A percentile compares a stretch with the other conserved stretches of the same genome.
phyloP scores from a whole-genome alignment of 2,888 invertebrate species.

The Sepioteuthis lessoniana region DNA sequence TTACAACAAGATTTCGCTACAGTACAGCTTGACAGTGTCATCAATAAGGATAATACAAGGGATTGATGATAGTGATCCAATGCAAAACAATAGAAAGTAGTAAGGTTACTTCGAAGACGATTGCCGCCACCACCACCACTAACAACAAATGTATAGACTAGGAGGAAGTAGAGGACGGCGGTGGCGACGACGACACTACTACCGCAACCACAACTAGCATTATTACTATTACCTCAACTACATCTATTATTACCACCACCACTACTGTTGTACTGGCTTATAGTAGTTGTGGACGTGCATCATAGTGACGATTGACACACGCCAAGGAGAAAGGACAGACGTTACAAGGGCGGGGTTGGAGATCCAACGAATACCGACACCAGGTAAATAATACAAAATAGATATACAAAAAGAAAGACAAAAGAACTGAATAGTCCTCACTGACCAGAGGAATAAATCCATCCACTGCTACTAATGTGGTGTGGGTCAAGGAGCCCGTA shows the following conservation, averaged over 20 bases:
- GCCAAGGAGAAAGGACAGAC: conserved; percentile 13
- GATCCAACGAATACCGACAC: not conserved
- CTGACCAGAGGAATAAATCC: not conserved
- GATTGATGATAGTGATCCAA: not conserved
- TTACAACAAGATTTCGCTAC: not conserved
- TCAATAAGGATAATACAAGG: not conserved
- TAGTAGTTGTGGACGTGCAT: conserved; percentile 12
- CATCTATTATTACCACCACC: not conserved
- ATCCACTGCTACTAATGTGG: conserved; percentile 23
- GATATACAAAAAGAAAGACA: not conserved
- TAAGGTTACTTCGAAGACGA: not conserved
- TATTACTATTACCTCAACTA: conserved; percentile 33
- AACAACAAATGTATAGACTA: not conserved
- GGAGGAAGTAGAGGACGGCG: not conserved
- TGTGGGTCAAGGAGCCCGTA: not conserved
- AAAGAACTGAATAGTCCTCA: not conserved
- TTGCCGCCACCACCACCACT: not conserved
- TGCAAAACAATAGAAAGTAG: not conserved
- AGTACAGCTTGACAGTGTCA: not conserved
- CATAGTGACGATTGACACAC: conserved; percentile 33
- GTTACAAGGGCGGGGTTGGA: conserved; percentile 33
- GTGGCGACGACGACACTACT: not conserved
- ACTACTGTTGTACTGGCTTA: not conserved
- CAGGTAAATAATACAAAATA: not conserved
- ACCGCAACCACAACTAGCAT: not conserved